These are phyloP conservation scores for Chaenogobius annularis DNA, from an alignment of 2,113 vertebrate species.

Conservation along the genomic window DNA sequence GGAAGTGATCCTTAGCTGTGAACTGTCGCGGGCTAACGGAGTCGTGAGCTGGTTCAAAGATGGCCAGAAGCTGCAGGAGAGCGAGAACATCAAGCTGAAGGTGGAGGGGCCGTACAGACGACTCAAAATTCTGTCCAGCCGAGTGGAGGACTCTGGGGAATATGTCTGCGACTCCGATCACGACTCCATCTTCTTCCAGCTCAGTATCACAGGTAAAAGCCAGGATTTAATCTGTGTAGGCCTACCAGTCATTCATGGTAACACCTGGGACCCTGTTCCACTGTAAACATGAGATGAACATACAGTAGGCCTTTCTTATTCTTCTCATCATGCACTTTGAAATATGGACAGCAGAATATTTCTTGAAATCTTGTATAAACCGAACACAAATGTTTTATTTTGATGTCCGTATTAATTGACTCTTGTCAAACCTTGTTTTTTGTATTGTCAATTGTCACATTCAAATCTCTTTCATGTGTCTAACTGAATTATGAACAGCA, in stretches of 20 bases:
- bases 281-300: neutral
- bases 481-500: neutral
- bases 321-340: neutral
- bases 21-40: constrained; percentile 79
- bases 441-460: neutral
- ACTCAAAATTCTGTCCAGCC: constrained; percentile 81
- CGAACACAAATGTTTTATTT: neutral
- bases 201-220: constrained; percentile 86
- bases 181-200: constrained; percentile 86
- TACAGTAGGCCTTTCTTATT: neutral
- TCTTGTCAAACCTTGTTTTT: neutral
- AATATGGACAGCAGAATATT: neutral
- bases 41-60: constrained; percentile 88
- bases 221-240: neutral
- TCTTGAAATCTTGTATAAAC: neutral
- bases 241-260: no score
- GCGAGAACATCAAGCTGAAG: constrained; percentile 79
- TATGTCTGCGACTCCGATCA: constrained; percentile 88
- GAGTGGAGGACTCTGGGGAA: constrained; percentile 82
- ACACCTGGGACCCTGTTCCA: neutral
- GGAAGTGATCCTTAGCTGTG: constrained; percentile 86
- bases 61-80: constrained; percentile 82
- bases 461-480: neutral
- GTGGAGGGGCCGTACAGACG: constrained; percentile 76
- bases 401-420: neutral